Percentiles rank a stretch among this genome's conserved stretches.
These are phyloP conservation scores for Tringa solitaria DNA, from an alignment of 2,113 vertebrate genomes.

Conservation along the genomic window DNA sequence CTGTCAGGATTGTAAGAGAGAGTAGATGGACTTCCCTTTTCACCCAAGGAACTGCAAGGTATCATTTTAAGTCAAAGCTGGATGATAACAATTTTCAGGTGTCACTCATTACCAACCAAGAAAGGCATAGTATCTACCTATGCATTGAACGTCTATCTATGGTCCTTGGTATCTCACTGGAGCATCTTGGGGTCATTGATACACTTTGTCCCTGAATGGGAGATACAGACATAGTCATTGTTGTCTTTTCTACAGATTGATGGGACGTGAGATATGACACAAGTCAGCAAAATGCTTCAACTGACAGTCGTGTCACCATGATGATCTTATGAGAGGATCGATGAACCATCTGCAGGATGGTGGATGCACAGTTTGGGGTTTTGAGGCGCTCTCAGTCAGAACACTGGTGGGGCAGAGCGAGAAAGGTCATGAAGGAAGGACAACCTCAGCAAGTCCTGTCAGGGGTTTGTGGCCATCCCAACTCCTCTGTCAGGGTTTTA, in stretches of 20 bases:
- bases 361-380: background rate
- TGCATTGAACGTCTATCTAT: background rate
- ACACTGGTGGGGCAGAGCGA: background rate
- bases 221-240: background rate
- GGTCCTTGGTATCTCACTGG: background rate
- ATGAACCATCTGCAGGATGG: background rate
- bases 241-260: background rate
- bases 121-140: background rate
- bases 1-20: background rate
- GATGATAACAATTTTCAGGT: background rate
- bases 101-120: background rate
- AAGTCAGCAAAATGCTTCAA: background rate
- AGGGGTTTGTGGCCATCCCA: background rate
- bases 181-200: background rate
- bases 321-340: background rate
- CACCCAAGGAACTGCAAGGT: background rate
- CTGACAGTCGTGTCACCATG: rapidly evolving
- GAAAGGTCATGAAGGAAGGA: background rate
- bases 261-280: rapidly evolving
- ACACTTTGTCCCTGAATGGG: background rate
- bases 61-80: background rate
- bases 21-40: background rate
- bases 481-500: background rate
- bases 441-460: background rate
- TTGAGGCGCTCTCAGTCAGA: background rate